These are phyloP conservation scores for Drosophila baimaii DNA, from an alignment of 1,140 invertebrate genomes.

Conservation along the genomic window DNA sequence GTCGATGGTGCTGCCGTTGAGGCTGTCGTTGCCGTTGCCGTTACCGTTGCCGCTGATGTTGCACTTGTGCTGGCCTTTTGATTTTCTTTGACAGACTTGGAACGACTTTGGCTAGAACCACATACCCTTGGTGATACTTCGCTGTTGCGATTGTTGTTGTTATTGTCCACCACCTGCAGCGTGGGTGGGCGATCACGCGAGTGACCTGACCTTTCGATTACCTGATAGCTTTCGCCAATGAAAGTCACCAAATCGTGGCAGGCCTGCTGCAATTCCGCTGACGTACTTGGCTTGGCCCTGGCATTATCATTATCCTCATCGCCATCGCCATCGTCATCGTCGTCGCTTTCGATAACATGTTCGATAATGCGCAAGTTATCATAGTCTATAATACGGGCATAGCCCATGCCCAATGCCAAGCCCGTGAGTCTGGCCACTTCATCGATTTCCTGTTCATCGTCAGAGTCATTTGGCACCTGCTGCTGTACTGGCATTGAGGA, in stretches of 20 bases:
- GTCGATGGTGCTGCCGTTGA: conserved; percentile 22
- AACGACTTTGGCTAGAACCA: background rate
- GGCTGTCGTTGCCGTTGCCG: conserved; percentile 11
- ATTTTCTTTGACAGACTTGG: conserved; percentile 34
- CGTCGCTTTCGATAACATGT: conserved; percentile 79
- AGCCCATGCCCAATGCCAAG: conserved; percentile 61
- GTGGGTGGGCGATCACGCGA: conserved; percentile 11
- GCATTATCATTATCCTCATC: background rate
- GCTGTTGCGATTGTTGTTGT: conserved; percentile 63
- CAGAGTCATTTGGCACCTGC: conserved; percentile 9
- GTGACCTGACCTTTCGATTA: conserved; percentile 61
- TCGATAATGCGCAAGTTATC: conserved; percentile 80
- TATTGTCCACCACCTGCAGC: conserved; percentile 52
- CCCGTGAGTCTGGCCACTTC: conserved; percentile 53
- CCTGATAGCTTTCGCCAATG: conserved; percentile 75
- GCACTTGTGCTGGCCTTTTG: conserved; percentile 38
- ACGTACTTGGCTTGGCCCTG: background rate
- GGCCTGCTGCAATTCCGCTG: conserved; percentile 39
- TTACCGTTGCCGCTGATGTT: background rate
- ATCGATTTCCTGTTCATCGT: conserved; percentile 32
- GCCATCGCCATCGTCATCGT: conserved; percentile 6
- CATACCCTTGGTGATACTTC: background rate
- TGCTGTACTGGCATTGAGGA: background rate
- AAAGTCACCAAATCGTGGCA: conserved; percentile 73
- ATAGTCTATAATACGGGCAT: conserved; percentile 78